These are phyloP conservation scores for Sebastes hubbsi DNA, from an alignment of 2,797 vertebrate genomes.

Conservation along the genomic window DNA sequence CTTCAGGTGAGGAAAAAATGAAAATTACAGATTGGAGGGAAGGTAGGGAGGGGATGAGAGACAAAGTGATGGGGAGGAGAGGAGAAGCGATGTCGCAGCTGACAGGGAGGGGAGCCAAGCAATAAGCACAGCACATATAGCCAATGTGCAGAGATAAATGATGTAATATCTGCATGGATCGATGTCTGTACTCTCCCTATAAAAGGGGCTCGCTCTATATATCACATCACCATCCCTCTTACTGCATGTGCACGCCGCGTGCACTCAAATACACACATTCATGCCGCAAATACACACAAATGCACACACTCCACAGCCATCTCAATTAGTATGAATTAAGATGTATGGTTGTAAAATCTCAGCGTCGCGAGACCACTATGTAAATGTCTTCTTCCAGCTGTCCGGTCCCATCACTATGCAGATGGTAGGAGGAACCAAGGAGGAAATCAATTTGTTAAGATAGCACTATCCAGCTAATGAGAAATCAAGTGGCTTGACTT, in stretches of 20 bases:
- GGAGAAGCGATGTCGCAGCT: conserved; percentile 47
- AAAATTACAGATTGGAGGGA: conserved; percentile 46
- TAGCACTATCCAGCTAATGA: conserved; percentile 74
- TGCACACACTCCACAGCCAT: conserved; percentile 34
- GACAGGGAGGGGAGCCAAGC: conserved; percentile 69
- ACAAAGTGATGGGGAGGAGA: conserved; percentile 39
- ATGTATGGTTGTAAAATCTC: conserved; percentile 58
- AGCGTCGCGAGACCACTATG: conserved; percentile 53
- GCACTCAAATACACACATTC: conserved; percentile 16
- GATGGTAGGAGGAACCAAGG: conserved; percentile 61
- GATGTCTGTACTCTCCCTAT: conserved; percentile 70
- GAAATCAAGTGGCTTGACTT: conserved; percentile 78
- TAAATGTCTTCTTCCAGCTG: conserved; percentile 73
- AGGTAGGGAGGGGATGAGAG: conserved; percentile 29
- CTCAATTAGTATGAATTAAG: conserved; percentile 70
- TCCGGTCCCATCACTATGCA: conserved; percentile 65
- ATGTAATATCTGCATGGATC: conserved; percentile 79
- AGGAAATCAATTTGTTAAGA: conserved; percentile 71
- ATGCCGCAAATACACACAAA: conserved; percentile 15
- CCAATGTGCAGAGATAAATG: conserved; percentile 74
- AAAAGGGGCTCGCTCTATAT: conserved; percentile 65
- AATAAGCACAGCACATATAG: conserved; percentile 68
- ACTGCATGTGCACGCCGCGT: background rate
- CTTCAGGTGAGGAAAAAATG: conserved; percentile 42
- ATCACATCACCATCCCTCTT: conserved; percentile 46